Evolutionary conservation across 2,113 vertebrate genomes (phyloP), one percentile per base, ranked within the genome.

Genomic region (Hyperopisus bebe): DNA sequence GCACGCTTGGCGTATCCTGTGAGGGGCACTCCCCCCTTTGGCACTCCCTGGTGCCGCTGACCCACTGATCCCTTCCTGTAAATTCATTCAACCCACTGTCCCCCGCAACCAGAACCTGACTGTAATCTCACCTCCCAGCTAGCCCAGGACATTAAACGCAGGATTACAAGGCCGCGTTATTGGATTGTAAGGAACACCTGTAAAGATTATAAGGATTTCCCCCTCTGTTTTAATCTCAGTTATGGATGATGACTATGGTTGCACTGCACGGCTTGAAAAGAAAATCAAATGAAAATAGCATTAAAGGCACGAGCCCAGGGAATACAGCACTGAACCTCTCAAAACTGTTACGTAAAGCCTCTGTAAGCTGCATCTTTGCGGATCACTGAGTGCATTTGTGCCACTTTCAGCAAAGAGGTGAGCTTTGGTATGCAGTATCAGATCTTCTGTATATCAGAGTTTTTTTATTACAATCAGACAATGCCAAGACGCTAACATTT

Each of bases 261-360:
- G 90, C 90, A 89, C 92, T 93, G 91, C 89, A 86, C 92, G 91
- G 88, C 82, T n/a, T 17, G 17, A 89, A 80, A 89, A 62, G 87
- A 44, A 94, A 94, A 95, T 95, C 94, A 93, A 91, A 91, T 95
- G 91, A 93, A 91, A 94, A 93, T n/a, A 90, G 91, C 91, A 93
- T 92, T 92, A 93, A 86, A 89, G 90, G 70, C 90, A 35, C 42
- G 39, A 62, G 62, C 9, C 48, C 31, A 58, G 83, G 83, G 44
- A 42, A 46, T 47, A 86, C 11, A 27, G 46, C 21, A 47, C 47
- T 50, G 44, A 86, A 86, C 47, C 46, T 48, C 24, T 86, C 17
- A 10, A 50, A 46, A 15, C 46, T 48, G n/a, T 86, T 48, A 86
- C 24, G 47, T 86, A 86, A 86, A 50, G 24, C 10, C n/a, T n/a